Conservation (phyloP, 1,140 invertebrate species). For the Megathymus violae region DNA sequence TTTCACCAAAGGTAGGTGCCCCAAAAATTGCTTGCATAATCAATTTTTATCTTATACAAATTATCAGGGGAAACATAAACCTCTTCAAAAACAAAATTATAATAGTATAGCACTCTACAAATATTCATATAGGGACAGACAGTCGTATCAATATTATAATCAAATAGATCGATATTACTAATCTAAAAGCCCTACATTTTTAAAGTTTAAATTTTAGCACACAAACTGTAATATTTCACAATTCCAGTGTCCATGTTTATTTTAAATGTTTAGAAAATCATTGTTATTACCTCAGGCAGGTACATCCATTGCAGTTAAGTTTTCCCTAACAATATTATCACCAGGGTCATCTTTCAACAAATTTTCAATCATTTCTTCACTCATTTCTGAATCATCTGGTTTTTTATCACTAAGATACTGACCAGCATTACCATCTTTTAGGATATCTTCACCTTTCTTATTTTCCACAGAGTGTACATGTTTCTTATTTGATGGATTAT, state of each 20-base stretch:
- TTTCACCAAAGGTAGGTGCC: too few species aligned
- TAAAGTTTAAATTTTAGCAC: too few species aligned
- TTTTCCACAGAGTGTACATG: slow-evolving; percentile 16
- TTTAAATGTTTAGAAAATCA: background rate
- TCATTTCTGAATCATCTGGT: slow-evolving; percentile 55
- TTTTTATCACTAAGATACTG: slow-evolving; percentile 44
- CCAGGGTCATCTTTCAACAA: slow-evolving; percentile 59
- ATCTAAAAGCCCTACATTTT: too few species aligned
- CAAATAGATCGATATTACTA: too few species aligned
- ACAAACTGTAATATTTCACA: too few species aligned
- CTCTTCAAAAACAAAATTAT: too few species aligned
- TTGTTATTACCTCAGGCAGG: slow-evolving; percentile 27
- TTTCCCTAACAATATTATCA: slow-evolving; percentile 38
- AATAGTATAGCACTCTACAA: too few species aligned
- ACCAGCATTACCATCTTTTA: slow-evolving; percentile 37
- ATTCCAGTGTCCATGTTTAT: background rate
- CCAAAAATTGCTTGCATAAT: too few species aligned
- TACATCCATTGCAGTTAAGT: slow-evolving; percentile 45
- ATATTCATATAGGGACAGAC: too few species aligned
- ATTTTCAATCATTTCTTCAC: slow-evolving; percentile 66
- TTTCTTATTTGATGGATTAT: background rate
- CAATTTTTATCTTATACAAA: too few species aligned
- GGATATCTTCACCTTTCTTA: slow-evolving; percentile 40
- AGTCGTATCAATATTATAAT: too few species aligned
- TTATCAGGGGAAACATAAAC: too few species aligned